Evolutionary conservation across 2,797 vertebrate species (phyloP).

Genomic region (Labeo calbasu): DNA sequence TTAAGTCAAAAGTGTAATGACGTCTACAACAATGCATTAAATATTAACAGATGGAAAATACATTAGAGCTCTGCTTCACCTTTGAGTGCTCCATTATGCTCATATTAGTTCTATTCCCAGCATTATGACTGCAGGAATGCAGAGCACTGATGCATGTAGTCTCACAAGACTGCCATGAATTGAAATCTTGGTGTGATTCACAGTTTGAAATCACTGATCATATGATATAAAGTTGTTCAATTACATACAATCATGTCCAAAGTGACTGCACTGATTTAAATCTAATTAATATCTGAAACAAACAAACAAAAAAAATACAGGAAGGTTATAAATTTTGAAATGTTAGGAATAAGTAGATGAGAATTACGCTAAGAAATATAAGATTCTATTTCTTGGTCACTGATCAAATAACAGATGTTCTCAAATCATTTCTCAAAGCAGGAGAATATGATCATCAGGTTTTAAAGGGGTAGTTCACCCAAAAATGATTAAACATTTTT

Average conservation of each 20-base stretch:
- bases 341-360: background rate
- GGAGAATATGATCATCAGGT: background rate
- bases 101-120: slow-evolving; percentile 45
- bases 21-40: slow-evolving; percentile 57
- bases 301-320: background rate
- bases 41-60: slow-evolving; percentile 64
- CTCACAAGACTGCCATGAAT: slow-evolving; percentile 14
- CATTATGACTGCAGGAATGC: slow-evolving; percentile 44
- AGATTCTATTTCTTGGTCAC: background rate
- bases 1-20: slow-evolving; percentile 55
- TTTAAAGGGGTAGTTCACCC: background rate
- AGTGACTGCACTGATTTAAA: background rate
- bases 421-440: background rate
- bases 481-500: too few species aligned
- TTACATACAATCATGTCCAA: background rate
- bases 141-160: background rate
- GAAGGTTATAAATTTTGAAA: background rate
- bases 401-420: background rate
- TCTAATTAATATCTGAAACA: background rate
- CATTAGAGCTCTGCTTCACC: slow-evolving; percentile 57
- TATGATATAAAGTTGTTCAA: slow-evolving; percentile 8
- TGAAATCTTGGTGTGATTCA: slow-evolving; percentile 18
- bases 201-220: slow-evolving; percentile 17
- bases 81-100: slow-evolving; percentile 45
- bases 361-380: background rate